Base-by-base conservation (phyloP, 2,113 vertebrate species). In the Nibea albiflora region DNA sequence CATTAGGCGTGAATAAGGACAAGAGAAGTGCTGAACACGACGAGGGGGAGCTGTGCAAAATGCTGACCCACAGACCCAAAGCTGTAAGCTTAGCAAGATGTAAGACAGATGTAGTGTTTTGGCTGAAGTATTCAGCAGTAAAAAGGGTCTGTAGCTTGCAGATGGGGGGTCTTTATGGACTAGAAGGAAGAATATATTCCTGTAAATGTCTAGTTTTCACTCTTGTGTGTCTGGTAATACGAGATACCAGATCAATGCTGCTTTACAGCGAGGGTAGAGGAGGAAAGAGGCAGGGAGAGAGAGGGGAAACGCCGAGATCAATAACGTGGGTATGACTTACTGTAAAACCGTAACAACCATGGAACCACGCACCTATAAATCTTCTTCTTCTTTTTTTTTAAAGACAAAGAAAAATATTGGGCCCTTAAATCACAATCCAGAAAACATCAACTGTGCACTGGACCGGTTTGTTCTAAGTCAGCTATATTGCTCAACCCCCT, bases 11-110 rank as follows among this genome's bases (percentile, higher is more conserved):
- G 83, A 86, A 73, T 81, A 60, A 78, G 78, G 69, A 74, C 76
- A 62, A 60, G 82, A 83, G 84, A 80, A 88, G 84, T 76, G 89
- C 84, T 90, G 78, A 87, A 81, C 66, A 71, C 31, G 12, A 66
- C 80, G 67, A 77, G 86, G 86, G 81, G 90, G 91, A 89, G 92
- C 86, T 92, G 91, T 80, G 90, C 92, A 94, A 91, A 92, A 84
- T 39, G 91, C 90, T 94, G 90, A 93, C 89, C 88, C 71, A 68
- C 70, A 88, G 84, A 81, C 85, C 78, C 49, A 62, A 49, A 86
- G 73, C 67, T 22, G 28, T 71, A 53, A 84, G 71, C 66, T 81
- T 53, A 80, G 73, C 66, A 79, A 49, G 71, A 84, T 80, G 39
- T 60, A 39, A 68, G 60, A 65, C 67, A 75, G 86, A 89, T 88